A percentile compares a stretch with the other conserved stretches of the same genome.
phyloP scores from a whole-genome alignment of 2,113 vertebrate genomes.

The Taurulus bubalis region DNA sequence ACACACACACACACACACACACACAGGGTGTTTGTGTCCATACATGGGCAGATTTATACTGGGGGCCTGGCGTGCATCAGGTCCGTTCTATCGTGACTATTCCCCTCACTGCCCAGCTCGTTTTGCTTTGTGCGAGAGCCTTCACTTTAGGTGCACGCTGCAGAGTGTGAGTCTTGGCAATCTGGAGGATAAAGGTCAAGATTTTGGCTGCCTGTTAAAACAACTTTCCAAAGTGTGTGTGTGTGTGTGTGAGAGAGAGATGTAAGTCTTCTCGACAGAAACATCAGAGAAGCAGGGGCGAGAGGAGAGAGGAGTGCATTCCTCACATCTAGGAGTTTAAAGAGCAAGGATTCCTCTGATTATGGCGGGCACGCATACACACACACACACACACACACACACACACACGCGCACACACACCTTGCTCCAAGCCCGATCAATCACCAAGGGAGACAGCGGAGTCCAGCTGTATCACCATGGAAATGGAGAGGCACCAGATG shows the following conservation, averaged over 20 bases:
- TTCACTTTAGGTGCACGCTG: slow-evolving; percentile 11
- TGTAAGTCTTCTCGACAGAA: background rate
- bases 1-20: slow-evolving; percentile 19
- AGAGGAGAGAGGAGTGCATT: slow-evolving; percentile 41
- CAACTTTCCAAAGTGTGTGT: background rate
- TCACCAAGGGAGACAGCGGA: slow-evolving; percentile 49
- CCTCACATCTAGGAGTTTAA: slow-evolving; percentile 53
- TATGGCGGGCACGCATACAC: slow-evolving; percentile 25
- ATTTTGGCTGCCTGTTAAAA: slow-evolving; percentile 21
- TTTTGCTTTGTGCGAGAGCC: slow-evolving; percentile 36
- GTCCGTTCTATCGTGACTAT: slow-evolving; percentile 39
- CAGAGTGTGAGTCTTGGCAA: slow-evolving; percentile 43
- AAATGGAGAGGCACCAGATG: slow-evolving; percentile 51
- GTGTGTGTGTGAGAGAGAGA: background rate
- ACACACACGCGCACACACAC: slow-evolving; percentile 36
- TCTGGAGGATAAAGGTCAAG: slow-evolving; percentile 3
- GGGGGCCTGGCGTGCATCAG: slow-evolving; percentile 58
- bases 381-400: slow-evolving; percentile 28
- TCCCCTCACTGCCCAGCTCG: slow-evolving; percentile 20
- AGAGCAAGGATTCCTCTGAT: slow-evolving; percentile 50
- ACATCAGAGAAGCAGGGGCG: slow-evolving; percentile 9
- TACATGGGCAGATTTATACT: slow-evolving; percentile 76
- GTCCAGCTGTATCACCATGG: slow-evolving; percentile 66
- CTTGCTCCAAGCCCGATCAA: slow-evolving; percentile 60
- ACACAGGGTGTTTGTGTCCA: slow-evolving; percentile 68